phyloP scores from a whole-genome alignment of 1,140 invertebrate genomes.

The Xylocopa sonorina region DNA sequence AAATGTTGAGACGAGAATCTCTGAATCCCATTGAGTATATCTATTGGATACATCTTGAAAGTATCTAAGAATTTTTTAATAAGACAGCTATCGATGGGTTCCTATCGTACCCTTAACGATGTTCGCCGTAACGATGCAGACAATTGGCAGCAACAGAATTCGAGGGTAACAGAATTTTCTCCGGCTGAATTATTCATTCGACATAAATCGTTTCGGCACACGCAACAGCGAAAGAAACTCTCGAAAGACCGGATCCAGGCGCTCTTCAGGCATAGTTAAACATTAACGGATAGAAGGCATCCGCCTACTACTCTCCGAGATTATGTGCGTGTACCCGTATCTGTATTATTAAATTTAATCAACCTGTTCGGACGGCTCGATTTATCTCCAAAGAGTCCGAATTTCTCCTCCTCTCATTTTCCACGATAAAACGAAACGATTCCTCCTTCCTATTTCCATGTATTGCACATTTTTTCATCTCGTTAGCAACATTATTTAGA shows the following conservation, averaged over 20 bases:
- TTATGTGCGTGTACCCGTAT: conserved; percentile 70
- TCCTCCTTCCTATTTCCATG: background rate
- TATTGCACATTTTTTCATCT: background rate
- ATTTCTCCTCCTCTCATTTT: conserved; percentile 21
- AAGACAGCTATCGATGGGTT: too few species aligned
- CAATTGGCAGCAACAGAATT: background rate
- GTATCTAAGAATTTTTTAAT: background rate
- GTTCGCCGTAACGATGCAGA: background rate
- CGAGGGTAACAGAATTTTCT: background rate
- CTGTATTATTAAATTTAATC: conserved; percentile 77
- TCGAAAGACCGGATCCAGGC: conserved; percentile 30
- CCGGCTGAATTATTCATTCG: conserved; percentile 21
- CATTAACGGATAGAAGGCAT: conserved; percentile 65
- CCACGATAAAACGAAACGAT: background rate
- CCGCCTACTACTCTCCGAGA: conserved; percentile 68
- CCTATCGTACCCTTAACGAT: background rate
- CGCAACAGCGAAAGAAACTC: conserved; percentile 32
- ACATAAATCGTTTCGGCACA: conserved; percentile 33
- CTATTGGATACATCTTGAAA: background rate
- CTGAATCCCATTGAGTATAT: too few species aligned
- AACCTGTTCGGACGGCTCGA: conserved; percentile 53
- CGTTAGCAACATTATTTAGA: too few species aligned
- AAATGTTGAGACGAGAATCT: too few species aligned
- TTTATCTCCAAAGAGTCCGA: conserved; percentile 60
- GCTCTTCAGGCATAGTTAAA: conserved; percentile 66